Percentiles rank a stretch among this genome's conserved stretches.
Conservation (phyloP, 2,888 invertebrate species). For the Melipona beecheii region DNA sequence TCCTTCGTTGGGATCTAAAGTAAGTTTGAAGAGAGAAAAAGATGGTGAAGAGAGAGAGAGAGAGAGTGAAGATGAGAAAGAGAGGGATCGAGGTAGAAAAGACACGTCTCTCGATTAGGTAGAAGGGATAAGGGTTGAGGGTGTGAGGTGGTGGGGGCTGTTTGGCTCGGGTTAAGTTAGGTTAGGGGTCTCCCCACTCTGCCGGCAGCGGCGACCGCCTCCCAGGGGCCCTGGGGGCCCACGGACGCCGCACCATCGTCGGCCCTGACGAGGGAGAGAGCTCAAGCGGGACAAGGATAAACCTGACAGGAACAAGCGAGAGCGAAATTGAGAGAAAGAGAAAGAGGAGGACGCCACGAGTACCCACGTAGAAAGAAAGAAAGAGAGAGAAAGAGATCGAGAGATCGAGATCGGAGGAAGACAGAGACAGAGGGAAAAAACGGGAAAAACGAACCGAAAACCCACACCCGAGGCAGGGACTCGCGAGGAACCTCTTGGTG, state of each 20-base stretch:
- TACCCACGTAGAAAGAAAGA: slow-evolving; percentile 37
- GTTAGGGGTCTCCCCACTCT: slow-evolving; percentile 77
- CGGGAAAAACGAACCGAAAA: slow-evolving; percentile 81
- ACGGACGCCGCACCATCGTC: slow-evolving; percentile 74
- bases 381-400: slow-evolving; percentile 39
- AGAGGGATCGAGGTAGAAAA: slow-evolving; percentile 16
- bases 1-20: slow-evolving; percentile 66
- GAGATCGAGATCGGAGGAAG: slow-evolving; percentile 38
- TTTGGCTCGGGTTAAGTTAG: slow-evolving; percentile 76
- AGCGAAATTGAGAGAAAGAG: slow-evolving; percentile 20
- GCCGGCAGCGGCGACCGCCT: slow-evolving; percentile 70
- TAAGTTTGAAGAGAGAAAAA: not conserved
- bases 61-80: not conserved
- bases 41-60: not conserved
- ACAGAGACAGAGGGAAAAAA: slow-evolving; percentile 73
- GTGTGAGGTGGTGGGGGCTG: slow-evolving; percentile 75
- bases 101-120: not conserved
- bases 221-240: slow-evolving; percentile 81
- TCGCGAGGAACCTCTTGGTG: slow-evolving; percentile 78
- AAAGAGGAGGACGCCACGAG: slow-evolving; percentile 31
- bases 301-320: slow-evolving; percentile 29
- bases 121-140: slow-evolving; percentile 69
- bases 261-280: slow-evolving; percentile 72
- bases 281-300: slow-evolving; percentile 39
- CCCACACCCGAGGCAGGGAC: slow-evolving; percentile 80